Conservation (phyloP, 92 coral and sea anemone genomes). For the Actinostola sp. region DNA sequence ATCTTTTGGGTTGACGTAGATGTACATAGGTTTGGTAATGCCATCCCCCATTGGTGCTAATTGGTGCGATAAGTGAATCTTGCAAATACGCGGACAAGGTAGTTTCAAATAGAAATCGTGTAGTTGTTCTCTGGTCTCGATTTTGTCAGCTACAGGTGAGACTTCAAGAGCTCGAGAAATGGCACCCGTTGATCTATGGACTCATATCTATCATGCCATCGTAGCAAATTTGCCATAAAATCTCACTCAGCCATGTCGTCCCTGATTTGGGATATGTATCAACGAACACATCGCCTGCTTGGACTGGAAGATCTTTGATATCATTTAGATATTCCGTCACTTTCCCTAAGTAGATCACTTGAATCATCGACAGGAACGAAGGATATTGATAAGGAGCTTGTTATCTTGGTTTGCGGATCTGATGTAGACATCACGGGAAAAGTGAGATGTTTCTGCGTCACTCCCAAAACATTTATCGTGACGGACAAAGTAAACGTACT, state of each 20-base stretch:
- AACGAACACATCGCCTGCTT: conserved; percentile 3
- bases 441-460: no score
- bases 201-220: conserved; percentile 28
- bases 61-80: conserved; percentile 35
- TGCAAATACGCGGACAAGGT: conserved; percentile 52
- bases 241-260: conserved; percentile 54
- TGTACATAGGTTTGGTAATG: conserved; percentile 34
- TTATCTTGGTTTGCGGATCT: no score
- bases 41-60: conserved; percentile 23
- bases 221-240: conserved; percentile 53
- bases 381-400: conserved; percentile 1
- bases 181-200: conserved; percentile 28
- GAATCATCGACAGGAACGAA: neutral
- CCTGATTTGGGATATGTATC: conserved; percentile 37
- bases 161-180: conserved; percentile 8
- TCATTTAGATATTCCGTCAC: conserved; percentile 4
- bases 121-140: neutral
- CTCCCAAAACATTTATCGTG: no score
- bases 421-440: no score
- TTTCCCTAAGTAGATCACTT: neutral
- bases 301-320: conserved; percentile 3
- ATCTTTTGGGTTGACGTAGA: conserved; percentile 68
- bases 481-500: no score
- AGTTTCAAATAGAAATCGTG: neutral
- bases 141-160: neutral